Conservation (phyloP, 2,113 vertebrate species). For the Leucosticte australis region DNA sequence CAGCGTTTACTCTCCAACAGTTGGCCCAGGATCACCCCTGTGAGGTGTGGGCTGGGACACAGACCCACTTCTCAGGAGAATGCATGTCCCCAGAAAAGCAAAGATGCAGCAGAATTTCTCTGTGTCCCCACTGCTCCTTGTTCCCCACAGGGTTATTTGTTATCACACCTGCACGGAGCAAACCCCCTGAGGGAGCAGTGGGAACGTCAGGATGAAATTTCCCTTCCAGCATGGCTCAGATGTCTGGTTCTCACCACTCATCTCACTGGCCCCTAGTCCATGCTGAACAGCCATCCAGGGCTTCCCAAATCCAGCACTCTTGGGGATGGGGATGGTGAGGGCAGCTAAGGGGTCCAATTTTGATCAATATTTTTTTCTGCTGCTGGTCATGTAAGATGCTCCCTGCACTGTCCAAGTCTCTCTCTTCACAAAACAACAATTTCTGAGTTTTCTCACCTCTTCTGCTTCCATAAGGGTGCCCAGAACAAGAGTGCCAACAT, state of each 20-base stretch:
- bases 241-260: background rate
- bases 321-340: background rate
- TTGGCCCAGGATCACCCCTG: background rate
- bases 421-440: background rate
- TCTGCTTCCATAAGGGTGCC: background rate
- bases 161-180: background rate
- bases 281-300: background rate
- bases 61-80: background rate
- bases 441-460: background rate
- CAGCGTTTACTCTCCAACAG: background rate
- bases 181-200: background rate
- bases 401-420: background rate
- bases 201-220: background rate
- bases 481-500: background rate
- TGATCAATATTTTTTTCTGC: background rate
- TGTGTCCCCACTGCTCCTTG: background rate
- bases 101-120: background rate
- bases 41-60: background rate
- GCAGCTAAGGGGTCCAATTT: background rate
- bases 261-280: background rate
- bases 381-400: background rate
- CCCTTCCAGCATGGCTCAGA: background rate
- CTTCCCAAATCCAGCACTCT: background rate
- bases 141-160: background rate
- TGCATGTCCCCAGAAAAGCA: background rate